Evolutionary conservation across 2,113 vertebrate genomes (phyloP).

Genomic region (Datnioides undecimradiatus): DNA sequence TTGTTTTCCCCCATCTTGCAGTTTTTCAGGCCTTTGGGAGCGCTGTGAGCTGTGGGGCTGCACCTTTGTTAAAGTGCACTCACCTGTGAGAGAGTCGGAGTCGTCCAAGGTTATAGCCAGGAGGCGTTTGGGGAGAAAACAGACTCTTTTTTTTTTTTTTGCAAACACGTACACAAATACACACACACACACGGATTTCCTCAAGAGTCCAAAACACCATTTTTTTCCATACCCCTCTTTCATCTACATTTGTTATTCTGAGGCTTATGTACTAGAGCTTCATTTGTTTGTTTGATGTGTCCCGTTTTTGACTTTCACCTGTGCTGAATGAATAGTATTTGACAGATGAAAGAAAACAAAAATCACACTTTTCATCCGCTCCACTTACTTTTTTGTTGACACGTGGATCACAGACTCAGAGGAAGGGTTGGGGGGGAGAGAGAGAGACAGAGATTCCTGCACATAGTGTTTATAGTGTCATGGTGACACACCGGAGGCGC

Average conservation of each 20-base stretch:
- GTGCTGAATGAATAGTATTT: slow-evolving; percentile 28
- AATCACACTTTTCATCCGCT: slow-evolving; percentile 25
- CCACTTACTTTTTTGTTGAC: slow-evolving; percentile 58
- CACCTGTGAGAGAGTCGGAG: slow-evolving; percentile 73
- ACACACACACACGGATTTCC: slow-evolving; percentile 1
- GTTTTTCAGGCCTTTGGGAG: slow-evolving; percentile 49
- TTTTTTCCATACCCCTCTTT: neutral
- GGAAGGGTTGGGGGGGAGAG: slow-evolving; percentile 2
- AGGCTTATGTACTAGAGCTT: neutral
- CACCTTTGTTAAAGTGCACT: slow-evolving; percentile 72
- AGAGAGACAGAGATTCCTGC: slow-evolving; percentile 30
- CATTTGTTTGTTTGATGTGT: slow-evolving; percentile 47
- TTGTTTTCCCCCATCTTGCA: slow-evolving; percentile 52
- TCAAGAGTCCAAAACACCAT: neutral
- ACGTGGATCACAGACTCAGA: slow-evolving; percentile 57
- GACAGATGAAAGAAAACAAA: slow-evolving; percentile 19
- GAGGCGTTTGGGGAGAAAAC: slow-evolving; percentile 26
- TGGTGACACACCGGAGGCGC: slow-evolving; percentile 49
- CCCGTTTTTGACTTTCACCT: slow-evolving; percentile 24
- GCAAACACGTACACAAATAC: slow-evolving; percentile 24
- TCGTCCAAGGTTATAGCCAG: slow-evolving; percentile 58
- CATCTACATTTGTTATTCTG: slow-evolving; percentile 18
- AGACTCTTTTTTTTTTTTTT: slow-evolving; percentile 1
- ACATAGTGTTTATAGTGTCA: slow-evolving; percentile 60
- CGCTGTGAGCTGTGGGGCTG: slow-evolving; percentile 37